Evolutionary conservation across 2,888 invertebrate species (phyloP).

Genomic region (Carcina quercana): DNA sequence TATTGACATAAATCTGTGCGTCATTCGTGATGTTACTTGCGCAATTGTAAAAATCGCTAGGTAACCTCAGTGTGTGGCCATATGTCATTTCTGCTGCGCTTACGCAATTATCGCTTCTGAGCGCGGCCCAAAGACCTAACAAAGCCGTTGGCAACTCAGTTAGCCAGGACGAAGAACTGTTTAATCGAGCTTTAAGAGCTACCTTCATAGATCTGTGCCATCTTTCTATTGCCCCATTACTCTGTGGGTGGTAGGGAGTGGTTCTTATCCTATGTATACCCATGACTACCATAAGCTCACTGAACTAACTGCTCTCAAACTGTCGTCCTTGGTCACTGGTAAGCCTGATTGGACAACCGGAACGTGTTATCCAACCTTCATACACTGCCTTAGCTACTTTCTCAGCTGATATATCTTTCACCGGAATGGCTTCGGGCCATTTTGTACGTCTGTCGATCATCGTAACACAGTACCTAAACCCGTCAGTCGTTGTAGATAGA

Average conservation of each 20-base stretch:
- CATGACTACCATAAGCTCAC: constrained; percentile 14
- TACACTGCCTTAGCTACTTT: constrained; percentile 16
- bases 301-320: constrained; percentile 27
- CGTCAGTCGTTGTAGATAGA: constrained; percentile 12
- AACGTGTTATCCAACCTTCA: constrained; percentile 16
- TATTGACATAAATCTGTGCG: too few relatives aligned
- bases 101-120: constrained; percentile 15
- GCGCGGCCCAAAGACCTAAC: constrained; percentile 24
- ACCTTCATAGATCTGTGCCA: constrained; percentile 22
- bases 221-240: constrained; percentile 20
- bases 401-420: constrained; percentile 18
- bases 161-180: constrained; percentile 13
- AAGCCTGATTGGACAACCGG: constrained; percentile 17
- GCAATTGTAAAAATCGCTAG: constrained; percentile 5
- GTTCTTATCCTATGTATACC: constrained; percentile 12
- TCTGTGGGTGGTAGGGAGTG: constrained; percentile 17
- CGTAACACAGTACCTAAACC: constrained; percentile 17
- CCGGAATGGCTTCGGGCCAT: constrained; percentile 18
- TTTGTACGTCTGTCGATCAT: constrained; percentile 10
- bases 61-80: constrained; percentile 3
- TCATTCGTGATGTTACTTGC: too few relatives aligned
- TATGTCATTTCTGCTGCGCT: constrained; percentile 23
- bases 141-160: constrained; percentile 25
- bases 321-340: constrained; percentile 31
- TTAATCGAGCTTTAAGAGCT: constrained; percentile 16